These are phyloP conservation scores for Hestina assimilis DNA, from an alignment of 1,140 invertebrate genomes.

Conservation along the genomic window DNA sequence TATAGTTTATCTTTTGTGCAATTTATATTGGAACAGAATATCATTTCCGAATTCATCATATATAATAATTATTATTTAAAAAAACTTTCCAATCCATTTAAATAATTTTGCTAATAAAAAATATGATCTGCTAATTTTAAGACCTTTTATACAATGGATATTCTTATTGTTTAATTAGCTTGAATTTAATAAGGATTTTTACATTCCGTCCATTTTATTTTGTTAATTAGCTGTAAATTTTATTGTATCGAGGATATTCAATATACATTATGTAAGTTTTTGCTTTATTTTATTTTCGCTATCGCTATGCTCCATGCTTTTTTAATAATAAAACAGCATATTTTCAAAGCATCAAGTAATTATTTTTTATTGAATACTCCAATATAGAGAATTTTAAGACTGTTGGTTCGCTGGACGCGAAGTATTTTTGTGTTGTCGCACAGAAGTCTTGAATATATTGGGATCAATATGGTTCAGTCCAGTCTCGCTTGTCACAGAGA, in stretches of 20 bases:
- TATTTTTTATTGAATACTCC: not conserved
- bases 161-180: slow-evolving; percentile 36
- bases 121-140: slow-evolving; percentile 22
- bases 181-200: slow-evolving; percentile 62
- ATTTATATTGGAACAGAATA: no score
- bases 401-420: slow-evolving; percentile 40
- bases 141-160: slow-evolving; percentile 23
- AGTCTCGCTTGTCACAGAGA: slow-evolving; percentile 41
- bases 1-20: no score
- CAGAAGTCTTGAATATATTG: slow-evolving; percentile 70
- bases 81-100: not conserved
- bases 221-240: slow-evolving; percentile 72
- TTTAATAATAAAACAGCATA: slow-evolving; percentile 16
- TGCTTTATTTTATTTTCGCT: slow-evolving; percentile 51
- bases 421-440: slow-evolving; percentile 62
- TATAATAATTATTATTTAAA: not conserved
- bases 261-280: slow-evolving; percentile 63
- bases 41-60: no score
- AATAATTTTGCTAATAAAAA: slow-evolving; percentile 21
- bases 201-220: slow-evolving; percentile 76
- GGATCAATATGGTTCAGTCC: slow-evolving; percentile 75
- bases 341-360: not conserved
- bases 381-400: not conserved
- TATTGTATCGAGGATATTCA: slow-evolving; percentile 65
- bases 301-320: slow-evolving; percentile 17